These are phyloP conservation scores for Odontamblyopus rebecca DNA, from an alignment of 2,797 vertebrate genomes.

Conservation along the genomic window DNA sequence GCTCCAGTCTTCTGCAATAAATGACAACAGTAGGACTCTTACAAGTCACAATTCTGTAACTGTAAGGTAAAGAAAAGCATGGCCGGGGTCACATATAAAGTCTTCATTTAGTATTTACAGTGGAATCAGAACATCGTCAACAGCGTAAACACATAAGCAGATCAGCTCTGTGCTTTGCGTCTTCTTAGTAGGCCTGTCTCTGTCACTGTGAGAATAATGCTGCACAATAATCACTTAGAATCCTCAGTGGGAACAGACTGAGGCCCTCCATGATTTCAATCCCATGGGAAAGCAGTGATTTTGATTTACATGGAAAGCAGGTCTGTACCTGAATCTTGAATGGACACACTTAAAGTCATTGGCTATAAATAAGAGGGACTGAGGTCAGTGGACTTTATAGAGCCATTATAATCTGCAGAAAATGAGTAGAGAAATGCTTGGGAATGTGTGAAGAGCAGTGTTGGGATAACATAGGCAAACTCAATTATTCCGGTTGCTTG, in stretches of 20 bases:
- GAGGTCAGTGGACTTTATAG: conserved; percentile 71
- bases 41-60: conserved; percentile 9
- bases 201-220: not conserved
- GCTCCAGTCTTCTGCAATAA: conserved; percentile 11
- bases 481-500: conserved; percentile 43
- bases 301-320: conserved; percentile 63
- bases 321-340: conserved; percentile 59
- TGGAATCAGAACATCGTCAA: not conserved
- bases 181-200: not conserved
- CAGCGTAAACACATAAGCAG: not conserved
- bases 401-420: conserved; percentile 57
- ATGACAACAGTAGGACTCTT: conserved; percentile 19
- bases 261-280: conserved; percentile 11
- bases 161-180: not conserved
- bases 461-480: conserved; percentile 19
- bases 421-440: conserved; percentile 34
- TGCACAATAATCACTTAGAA: not conserved
- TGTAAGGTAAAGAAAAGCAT: not conserved
- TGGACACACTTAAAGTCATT: conserved; percentile 71
- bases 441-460: conserved; percentile 32
- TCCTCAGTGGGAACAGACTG: not conserved
- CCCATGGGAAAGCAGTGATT: conserved; percentile 42
- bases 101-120: not conserved
- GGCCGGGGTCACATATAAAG: not conserved
- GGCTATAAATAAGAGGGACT: conserved; percentile 70